Base-by-base conservation (phyloP, 2,888 invertebrate species). In the Pantelozetes paolii region DNA sequence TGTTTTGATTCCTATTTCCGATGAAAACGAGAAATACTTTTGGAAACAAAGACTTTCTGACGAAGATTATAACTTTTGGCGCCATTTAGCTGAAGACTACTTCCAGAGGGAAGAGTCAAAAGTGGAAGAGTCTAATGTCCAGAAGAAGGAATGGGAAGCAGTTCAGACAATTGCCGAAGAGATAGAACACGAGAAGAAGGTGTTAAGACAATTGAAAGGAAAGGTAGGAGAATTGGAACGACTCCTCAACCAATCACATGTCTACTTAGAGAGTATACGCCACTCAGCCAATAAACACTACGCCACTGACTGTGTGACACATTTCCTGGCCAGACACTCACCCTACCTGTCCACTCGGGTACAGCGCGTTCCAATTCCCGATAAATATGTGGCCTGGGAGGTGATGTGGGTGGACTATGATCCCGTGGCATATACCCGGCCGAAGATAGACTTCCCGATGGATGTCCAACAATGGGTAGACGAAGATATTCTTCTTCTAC, bases 301-400 rank as follows among this genome's bases (percentile, higher is more conserved):
- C 50, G n/a, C 13, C 13, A 42, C 50, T 13, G 76, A 75, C 32
- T 20, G 73, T 5, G 69, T 74, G 15, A 26, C 82, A 67, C 82
- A 82, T 74, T 77, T 81, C 28, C 78, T 81, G 9, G 79, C 82
- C 6, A 75, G 82, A 42, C 80, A 80, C 73, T 82, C 82, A 1
- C 82, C 82, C 9, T 83, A 83, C 77, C 81, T 81, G 26, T 80
- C 79, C 18, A 83, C 82, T 1, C 77, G 79, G 59, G 79, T 82
- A n/a, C 78, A 81, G 20, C 77, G 82, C 13, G 82, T 81, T 71
- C 82, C 82, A 23, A 81, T 83, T 26, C 81, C 82, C 71, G 83
- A 83, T 77, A 82, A 82, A 78, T 82, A 81, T 76, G 82, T 83
- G 13, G 81, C 81, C 13, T 82, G 82, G 83, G 82, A 82, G 78